Evolutionary conservation across 1,140 invertebrate species (phyloP).

Genomic region (Maniola jurtina): DNA sequence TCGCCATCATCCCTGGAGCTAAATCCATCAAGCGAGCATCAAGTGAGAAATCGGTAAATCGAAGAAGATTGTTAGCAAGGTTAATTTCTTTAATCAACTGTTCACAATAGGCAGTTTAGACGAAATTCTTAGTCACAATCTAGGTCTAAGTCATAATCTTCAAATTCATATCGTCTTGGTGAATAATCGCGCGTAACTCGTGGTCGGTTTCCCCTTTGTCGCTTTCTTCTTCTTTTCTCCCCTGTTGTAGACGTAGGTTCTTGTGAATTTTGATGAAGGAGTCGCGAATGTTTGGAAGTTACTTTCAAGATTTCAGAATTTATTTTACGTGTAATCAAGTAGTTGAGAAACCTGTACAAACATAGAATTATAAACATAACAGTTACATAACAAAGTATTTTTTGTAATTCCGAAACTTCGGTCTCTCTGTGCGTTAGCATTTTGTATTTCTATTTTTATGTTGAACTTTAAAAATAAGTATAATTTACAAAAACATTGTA

Average conservation of each 20-base stretch:
- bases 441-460: not conserved
- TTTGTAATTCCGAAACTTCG: slow-evolving; percentile 14
- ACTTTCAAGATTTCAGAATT: not conserved
- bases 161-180: no score
- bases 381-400: slow-evolving; percentile 13
- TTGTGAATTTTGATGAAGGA: not conserved
- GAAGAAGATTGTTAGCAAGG: no score
- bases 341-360: slow-evolving; percentile 16
- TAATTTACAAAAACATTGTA: slow-evolving; percentile 8
- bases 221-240: slow-evolving; percentile 15
- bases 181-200: not conserved
- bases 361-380: slow-evolving; percentile 14
- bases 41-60: no score
- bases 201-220: slow-evolving; percentile 19
- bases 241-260: not conserved
- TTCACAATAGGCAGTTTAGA: no score
- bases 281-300: not conserved
- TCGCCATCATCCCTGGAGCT: no score
- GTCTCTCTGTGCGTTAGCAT: slow-evolving; percentile 24
- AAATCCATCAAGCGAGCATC: no score
- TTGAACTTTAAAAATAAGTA: not conserved
- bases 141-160: no score
- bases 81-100: no score
- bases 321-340: slow-evolving; percentile 5
- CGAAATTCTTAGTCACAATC: no score